Conservation (phyloP, 2,888 invertebrate genomes). For the Plagiodera versicolora region DNA sequence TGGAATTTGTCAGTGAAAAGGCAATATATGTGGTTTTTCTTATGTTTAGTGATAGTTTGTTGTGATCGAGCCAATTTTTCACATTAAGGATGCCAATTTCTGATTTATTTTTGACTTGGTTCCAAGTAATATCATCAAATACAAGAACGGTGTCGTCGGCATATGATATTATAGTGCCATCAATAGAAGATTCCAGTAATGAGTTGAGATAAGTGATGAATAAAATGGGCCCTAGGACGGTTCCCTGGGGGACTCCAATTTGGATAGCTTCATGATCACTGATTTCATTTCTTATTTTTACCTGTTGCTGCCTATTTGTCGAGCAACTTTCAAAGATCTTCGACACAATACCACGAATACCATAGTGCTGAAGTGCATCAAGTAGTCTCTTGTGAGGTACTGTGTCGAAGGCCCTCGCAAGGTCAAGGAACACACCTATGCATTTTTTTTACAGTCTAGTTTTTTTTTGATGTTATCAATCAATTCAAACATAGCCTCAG, state of each 20-base stretch:
- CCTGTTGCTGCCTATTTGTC: not conserved
- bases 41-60: not conserved
- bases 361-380: not conserved
- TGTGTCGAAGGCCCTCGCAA: not conserved
- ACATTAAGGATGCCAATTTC: no score
- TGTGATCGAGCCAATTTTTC: not conserved
- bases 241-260: not conserved
- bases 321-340: not conserved
- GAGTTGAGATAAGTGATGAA: not conserved
- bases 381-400: not conserved
- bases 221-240: not conserved
- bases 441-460: not conserved
- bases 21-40: not conserved
- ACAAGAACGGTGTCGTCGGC: no score
- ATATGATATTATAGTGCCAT: no score
- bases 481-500: not conserved
- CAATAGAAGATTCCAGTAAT: no score
- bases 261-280: not conserved
- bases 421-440: not conserved
- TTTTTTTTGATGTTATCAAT: not conserved
- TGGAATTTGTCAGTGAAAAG: not conserved
- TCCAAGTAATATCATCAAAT: no score
- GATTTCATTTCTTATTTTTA: not conserved
- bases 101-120: no score
- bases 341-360: not conserved